Evolutionary conservation across 2,113 vertebrate species (phyloP), one percentile per base, ranked within the genome.

Genomic region (Gallinago media): DNA sequence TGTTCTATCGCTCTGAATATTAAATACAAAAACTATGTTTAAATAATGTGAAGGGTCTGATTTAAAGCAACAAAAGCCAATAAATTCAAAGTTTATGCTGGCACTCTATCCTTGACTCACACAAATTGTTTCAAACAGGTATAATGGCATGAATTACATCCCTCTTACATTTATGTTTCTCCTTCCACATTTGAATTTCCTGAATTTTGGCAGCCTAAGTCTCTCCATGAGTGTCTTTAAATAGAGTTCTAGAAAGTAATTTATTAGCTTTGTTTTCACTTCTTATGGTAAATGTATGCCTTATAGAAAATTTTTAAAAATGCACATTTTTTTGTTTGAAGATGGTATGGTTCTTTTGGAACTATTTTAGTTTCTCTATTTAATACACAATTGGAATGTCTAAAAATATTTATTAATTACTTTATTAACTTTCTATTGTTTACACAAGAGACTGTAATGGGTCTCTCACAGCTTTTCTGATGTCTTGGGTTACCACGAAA

Each of bases 51-150:
- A 97, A 97, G 75, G 65, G n/a, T 88, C 86, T 98, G 97, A 98
- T 98, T 98, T 98, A 98, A 97, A 97, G 97, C 97, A 97, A 96
- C 94, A 97, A 96, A 98, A 97, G 67, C 62, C 90, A 98, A 98
- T 98, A 97, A 98, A 98, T 97, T 96, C 85, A 93, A 96, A 96
- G 94, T 96, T 97, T 97, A 98, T 94, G 78, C 91, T 94, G 93
- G 95, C 88, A 97, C 73, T 88, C 89, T 92, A 92, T 88, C 95
- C 34, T 92, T 96, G 97, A 96, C 83, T 97, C 96, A 97, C 52
- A 96, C 44, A 94, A 92, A 98, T 95, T 97, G 90, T 97, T 97
- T 96, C 92, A 72, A 94, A 95, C 97, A 98, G 90, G 96, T 97
- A 91, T 94, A 96, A 94, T 67, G 94, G 40, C 50, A 89, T 89